phyloP scores from a whole-genome alignment of 1,140 invertebrate species.

The Archivesica marissinica region DNA sequence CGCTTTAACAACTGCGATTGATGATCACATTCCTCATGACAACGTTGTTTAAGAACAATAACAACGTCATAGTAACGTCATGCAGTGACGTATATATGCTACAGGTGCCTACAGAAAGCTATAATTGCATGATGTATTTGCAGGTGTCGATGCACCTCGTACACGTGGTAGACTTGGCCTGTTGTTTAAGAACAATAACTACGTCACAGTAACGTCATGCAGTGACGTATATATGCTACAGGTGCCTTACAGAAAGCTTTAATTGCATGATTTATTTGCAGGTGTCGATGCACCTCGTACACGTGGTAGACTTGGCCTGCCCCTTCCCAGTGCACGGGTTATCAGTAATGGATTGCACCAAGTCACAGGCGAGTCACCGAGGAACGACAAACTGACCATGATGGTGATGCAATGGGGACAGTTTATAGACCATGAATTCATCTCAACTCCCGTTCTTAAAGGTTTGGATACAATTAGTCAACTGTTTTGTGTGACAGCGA shows the following conservation, averaged over 20 bases:
- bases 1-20: no score
- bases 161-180: neutral
- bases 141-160: neutral
- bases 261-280: neutral
- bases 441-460: constrained; percentile 42
- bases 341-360: constrained; percentile 53
- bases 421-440: constrained; percentile 62
- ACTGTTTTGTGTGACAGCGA: neutral
- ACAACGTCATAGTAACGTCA: neutral
- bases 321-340: constrained; percentile 54
- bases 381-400: constrained; percentile 11
- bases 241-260: no score
- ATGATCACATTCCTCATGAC: neutral
- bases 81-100: neutral
- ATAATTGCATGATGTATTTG: neutral
- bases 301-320: neutral
- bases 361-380: neutral
- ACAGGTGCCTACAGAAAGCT: no score
- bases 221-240: neutral
- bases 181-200: neutral
- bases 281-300: constrained; percentile 44
- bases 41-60: neutral
- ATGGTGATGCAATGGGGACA: constrained; percentile 63
- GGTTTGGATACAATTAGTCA: constrained; percentile 9
- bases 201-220: neutral